Base-by-base conservation (phyloP, 1,140 invertebrate genomes). In the Drosophila pruinosa region DNA sequence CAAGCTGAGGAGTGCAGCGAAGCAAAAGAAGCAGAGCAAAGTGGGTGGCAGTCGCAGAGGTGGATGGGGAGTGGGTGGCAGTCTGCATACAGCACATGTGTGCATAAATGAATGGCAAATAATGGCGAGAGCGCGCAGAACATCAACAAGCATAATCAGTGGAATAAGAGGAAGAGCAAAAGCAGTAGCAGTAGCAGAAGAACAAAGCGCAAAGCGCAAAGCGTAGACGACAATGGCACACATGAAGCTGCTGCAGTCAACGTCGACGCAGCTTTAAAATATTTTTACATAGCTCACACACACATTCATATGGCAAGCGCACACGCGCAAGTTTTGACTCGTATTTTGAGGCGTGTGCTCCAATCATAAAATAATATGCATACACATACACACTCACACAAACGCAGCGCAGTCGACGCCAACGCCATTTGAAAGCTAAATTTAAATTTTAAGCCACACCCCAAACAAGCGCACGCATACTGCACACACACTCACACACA, bases 361-460 rank as follows among this genome's bases (percentile, higher is more conserved):
- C 81, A 86, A 86, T 86, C 81, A 86, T 86, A 86, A 86, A 86
- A 86, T 81, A 86, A 86, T 86, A 86, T 86, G 81, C 81, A 86
- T 88, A 82, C 78, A 82, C 78, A 86, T 54, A 24, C 59, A 69
- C 68, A 47, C 58, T 57, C 50, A 56, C 39, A 67, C 41, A 63
- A 5, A 12, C 15, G 58, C 21, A 50, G 43, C 50, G 50, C 26
- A 50, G 59, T 48, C 65, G 65, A 73, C 65, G 80, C 86, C 73
- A 80, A 78, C 72, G 68, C 72, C 75, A 70, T 85, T 85, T 86
- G 71, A 85, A 89, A 89, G 48, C 70, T 58, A 81, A 85, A 90
- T 90, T 90, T 90, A 90, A 90, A 90, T 90, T 90, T 90, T 90
- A 90, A 90, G 88, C 88, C 88, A 90, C 88, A 78, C 88, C 88